phyloP scores from a whole-genome alignment of 37 sponge, comb jelly and placozoan species.

The Spongilla lacustris region DNA sequence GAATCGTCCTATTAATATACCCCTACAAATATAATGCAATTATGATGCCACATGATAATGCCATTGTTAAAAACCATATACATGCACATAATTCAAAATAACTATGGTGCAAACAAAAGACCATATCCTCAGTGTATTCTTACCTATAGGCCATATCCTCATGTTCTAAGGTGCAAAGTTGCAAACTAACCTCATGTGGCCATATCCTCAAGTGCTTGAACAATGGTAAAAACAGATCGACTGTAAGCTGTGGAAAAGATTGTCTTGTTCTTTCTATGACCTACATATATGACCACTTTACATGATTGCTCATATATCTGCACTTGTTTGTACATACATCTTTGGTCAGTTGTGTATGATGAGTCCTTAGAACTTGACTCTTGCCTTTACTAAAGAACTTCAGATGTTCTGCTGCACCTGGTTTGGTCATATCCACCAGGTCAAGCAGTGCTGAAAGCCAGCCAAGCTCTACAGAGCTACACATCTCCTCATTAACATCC shows the following conservation, averaged over 20 bases:
- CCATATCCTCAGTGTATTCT: too few relatives aligned
- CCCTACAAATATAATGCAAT: too few relatives aligned
- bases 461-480: slow-evolving; percentile 6
- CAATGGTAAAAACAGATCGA: slow-evolving; percentile 10
- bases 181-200: slow-evolving; percentile 15
- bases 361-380: slow-evolving; percentile 20
- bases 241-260: not conserved
- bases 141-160: too few relatives aligned
- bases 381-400: slow-evolving; percentile 7
- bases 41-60: too few relatives aligned
- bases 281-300: not conserved
- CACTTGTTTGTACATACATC: slow-evolving; percentile 16
- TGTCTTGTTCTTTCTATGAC: not conserved
- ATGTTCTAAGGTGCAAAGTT: too few relatives aligned
- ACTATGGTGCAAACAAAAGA: too few relatives aligned
- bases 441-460: slow-evolving; percentile 42
- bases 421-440: slow-evolving; percentile 40
- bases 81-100: too few relatives aligned
- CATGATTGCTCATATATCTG: too few relatives aligned
- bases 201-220: slow-evolving; percentile 19
- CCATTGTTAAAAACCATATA: too few relatives aligned
- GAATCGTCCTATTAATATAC: too few relatives aligned
- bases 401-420: slow-evolving; percentile 2
- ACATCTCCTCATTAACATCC: not conserved
- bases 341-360: not conserved